A percentile compares a stretch with the other conserved stretches of the same genome.
phyloP scores from a whole-genome alignment of 2,113 vertebrate species.

The Labrus mixtus region DNA sequence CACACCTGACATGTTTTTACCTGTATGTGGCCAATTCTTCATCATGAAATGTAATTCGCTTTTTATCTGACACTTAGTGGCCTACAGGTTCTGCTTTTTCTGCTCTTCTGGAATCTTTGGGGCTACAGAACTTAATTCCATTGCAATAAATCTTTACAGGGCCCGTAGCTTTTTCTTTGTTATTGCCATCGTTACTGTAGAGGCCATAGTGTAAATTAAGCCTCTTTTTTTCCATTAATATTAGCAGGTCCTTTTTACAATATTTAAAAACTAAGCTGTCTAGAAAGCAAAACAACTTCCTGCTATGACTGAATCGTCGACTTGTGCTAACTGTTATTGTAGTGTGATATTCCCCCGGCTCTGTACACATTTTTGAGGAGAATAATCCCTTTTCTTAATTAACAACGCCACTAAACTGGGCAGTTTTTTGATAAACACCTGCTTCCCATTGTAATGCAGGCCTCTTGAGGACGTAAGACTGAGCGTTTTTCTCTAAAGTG shows the following conservation, averaged over 20 bases:
- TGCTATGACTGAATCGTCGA: slow-evolving; percentile 8
- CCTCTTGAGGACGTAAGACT: slow-evolving; percentile 47
- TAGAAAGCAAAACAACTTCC: slow-evolving; percentile 30
- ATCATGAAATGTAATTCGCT: not conserved
- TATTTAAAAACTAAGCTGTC: slow-evolving; percentile 3
- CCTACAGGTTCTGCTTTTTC: not conserved
- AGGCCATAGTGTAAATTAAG: not conserved
- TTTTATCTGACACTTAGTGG: not conserved
- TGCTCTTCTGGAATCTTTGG: fast-evolving
- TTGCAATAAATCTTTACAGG: slow-evolving; percentile 1
- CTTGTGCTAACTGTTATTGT: slow-evolving; percentile 31
- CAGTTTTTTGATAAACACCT: slow-evolving; percentile 60
- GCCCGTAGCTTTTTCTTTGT: too few species aligned
- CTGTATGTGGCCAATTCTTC: not conserved
- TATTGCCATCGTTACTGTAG: slow-evolving; percentile 38
- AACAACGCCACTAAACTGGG: slow-evolving; percentile 37
- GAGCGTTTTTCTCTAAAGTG: slow-evolving; percentile 52
- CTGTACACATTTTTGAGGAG: slow-evolving; percentile 49
- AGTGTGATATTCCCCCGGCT: not conserved
- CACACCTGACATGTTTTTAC: not conserved
- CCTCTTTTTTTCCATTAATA: slow-evolving; percentile 23
- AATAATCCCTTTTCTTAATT: slow-evolving; percentile 68
- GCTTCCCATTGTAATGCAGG: slow-evolving; percentile 54
- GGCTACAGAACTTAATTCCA: slow-evolving; percentile 1
- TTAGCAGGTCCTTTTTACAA: not conserved